phyloP scores from a whole-genome alignment of 1,140 invertebrate species.

The Drosophila rufa region DNA sequence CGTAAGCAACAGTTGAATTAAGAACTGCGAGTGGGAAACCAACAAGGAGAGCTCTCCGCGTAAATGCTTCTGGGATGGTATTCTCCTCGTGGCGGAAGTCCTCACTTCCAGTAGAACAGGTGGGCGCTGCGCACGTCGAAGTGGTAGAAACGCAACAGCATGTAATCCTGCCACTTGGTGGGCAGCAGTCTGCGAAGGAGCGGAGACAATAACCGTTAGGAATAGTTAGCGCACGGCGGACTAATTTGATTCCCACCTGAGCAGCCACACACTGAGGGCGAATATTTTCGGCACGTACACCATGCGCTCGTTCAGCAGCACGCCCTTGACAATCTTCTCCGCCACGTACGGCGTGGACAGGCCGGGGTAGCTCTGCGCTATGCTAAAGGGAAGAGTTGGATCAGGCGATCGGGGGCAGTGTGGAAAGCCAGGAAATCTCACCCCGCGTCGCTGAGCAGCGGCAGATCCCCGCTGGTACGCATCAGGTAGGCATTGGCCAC shows the following conservation, averaged over 20 bases:
- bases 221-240: not conserved
- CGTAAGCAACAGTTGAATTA: constrained; percentile 50
- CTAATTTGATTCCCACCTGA: constrained; percentile 63
- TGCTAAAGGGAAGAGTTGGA: constrained; percentile 42
- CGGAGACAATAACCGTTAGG: constrained; percentile 10
- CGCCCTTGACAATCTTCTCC: constrained; percentile 76
- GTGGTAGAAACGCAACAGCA: constrained; percentile 75
- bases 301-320: constrained; percentile 77
- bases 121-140: constrained; percentile 78
- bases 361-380: constrained; percentile 78
- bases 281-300: constrained; percentile 84
- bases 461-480: constrained; percentile 79
- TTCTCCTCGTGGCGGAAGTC: not conserved
- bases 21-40: constrained; percentile 47
- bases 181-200: constrained; percentile 65
- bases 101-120: constrained; percentile 78
- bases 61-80: constrained; percentile 29
- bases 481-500: constrained; percentile 80
- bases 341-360: constrained; percentile 78
- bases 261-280: constrained; percentile 79
- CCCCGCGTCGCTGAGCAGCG: constrained; percentile 78
- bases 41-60: constrained; percentile 19
- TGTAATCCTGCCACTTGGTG: constrained; percentile 83
- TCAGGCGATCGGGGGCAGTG: constrained; percentile 9
- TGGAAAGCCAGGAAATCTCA: constrained; percentile 29